Conservation (phyloP, 2,113 vertebrate species). For the Stigmatopora nigra region DNA sequence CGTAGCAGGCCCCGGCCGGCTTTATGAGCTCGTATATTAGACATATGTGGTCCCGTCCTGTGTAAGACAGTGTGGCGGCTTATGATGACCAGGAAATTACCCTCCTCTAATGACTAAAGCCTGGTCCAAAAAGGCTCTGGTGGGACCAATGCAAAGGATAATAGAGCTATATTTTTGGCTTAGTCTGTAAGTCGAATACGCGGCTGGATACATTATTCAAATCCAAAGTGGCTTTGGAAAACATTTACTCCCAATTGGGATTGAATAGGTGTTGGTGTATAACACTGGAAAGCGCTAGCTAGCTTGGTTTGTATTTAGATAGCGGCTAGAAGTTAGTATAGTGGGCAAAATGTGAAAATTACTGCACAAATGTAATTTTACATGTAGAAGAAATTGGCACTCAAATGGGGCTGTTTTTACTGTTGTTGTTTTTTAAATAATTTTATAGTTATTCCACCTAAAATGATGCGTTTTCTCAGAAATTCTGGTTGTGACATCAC, state of each 20-base stretch:
- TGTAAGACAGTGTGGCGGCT: slow-evolving; percentile 7
- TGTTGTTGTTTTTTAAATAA: background rate
- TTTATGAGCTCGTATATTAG: slow-evolving; percentile 9
- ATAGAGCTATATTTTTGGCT: slow-evolving; percentile 2
- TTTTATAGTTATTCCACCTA: background rate
- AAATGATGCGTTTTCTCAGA: too few species aligned
- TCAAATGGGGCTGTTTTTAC: too few species aligned
- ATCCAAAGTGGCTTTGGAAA: slow-evolving; percentile 3
- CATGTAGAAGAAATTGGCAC: too few species aligned
- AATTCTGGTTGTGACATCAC: too few species aligned
- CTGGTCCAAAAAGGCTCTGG: slow-evolving; percentile 1
- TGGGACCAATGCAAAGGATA: slow-evolving; percentile 3
- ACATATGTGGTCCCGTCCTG: slow-evolving; percentile 28
- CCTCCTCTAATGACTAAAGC: background rate
- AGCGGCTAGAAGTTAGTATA: background rate
- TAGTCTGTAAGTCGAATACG: background rate
- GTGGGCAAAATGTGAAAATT: background rate
- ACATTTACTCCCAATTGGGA: background rate
- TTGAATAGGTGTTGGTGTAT: background rate
- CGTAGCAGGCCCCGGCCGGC: background rate
- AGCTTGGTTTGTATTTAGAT: background rate
- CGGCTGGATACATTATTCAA: slow-evolving; percentile 5
- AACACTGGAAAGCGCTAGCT: background rate
- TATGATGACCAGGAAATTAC: background rate
- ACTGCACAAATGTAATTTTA: background rate